Evolutionary conservation across 2,113 vertebrate species (phyloP), one percentile per base, ranked within the genome.

Genomic region (Anoura caudifer): DNA sequence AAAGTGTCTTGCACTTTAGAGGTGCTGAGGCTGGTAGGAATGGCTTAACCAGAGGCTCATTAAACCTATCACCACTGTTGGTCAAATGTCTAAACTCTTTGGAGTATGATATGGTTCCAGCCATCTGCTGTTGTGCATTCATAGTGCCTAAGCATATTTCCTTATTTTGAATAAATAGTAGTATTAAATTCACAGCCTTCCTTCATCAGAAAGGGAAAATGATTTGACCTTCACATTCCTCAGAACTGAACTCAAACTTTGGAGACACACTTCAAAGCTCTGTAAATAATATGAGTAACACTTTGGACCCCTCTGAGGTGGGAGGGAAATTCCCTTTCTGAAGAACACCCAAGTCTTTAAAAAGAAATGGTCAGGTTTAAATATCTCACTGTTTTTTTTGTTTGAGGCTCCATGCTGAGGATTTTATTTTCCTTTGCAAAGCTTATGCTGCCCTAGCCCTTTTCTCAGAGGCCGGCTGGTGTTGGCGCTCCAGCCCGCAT

Each of bases 331-430:
- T 98, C 98, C 95, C 98, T 98, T 92, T 97, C 22, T 98, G 95
- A 98, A 98, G 99, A 99, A 99, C 99, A 99, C 99, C 98, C 99
- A 99, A 98, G 98, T 98, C 98, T 99, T 99, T 98, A 98, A 99
- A 98, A 99, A 99, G 98, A 98, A 98, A 98, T 47, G 94, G 97
- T 77, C 96, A 94, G 98, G 97, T 98, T 99, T 98, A 98, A 99
- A 98, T 98, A 98, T 98, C 98, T 98, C 97, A 96, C 98, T 99
- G 98, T 99, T 99, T 99, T 98, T 97, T 98, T 98, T 99, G 92
- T 96, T 97, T 15, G 5, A 91, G 98, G 94, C 97, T 97, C 59
- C 99, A 98, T 96, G 98, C 99, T 99, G 99, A 95, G 99, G 97
- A 97, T 98, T 98, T 98, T 99, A 98, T 99, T 99, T 99, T 98